phyloP scores from a whole-genome alignment of 2,113 vertebrate genomes.

The Nerophis lumbriciformis region DNA sequence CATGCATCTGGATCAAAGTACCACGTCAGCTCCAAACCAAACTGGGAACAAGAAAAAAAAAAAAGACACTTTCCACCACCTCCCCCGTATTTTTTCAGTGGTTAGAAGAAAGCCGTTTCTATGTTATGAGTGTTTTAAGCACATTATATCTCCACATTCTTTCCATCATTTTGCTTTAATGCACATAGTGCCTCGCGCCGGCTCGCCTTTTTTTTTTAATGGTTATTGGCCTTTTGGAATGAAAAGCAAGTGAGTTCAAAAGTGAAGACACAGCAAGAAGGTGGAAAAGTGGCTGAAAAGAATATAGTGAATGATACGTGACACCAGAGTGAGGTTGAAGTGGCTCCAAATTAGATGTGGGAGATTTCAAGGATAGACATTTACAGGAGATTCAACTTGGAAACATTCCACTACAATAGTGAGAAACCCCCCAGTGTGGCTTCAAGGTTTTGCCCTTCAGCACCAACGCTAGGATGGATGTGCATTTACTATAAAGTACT shows the following conservation, averaged over 20 bases:
- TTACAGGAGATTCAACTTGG: not conserved
- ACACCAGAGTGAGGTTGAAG: constrained; percentile 15
- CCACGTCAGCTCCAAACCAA: not conserved
- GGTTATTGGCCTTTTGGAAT: not conserved
- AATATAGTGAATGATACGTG: constrained; percentile 13
- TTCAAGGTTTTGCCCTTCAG: too few relatives aligned
- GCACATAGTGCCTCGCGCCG: not conserved
- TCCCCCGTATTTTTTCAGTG: not conserved
- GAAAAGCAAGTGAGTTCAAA: constrained; percentile 14
- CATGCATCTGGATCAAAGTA: not conserved
- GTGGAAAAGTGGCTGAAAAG: constrained; percentile 10
- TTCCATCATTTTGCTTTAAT: constrained; percentile 1
- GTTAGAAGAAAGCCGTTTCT: not conserved
- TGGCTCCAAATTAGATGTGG: constrained; percentile 27
- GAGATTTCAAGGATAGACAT: not conserved
- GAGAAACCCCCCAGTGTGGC: too few relatives aligned
- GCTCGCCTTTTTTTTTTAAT: not conserved
- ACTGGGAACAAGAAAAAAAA: not conserved
- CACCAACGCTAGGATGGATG: too few relatives aligned
- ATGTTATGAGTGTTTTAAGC: constrained; percentile 7
- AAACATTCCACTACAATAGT: too few relatives aligned
- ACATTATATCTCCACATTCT: not conserved
- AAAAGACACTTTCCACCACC: not conserved
- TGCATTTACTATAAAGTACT: too few relatives aligned
- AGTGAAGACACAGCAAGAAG: constrained; percentile 4